Percentiles rank a stretch among this genome's conserved stretches.
These are phyloP conservation scores for Acestrorhynchus altus DNA, from an alignment of 2,797 vertebrate genomes.

Conservation along the genomic window DNA sequence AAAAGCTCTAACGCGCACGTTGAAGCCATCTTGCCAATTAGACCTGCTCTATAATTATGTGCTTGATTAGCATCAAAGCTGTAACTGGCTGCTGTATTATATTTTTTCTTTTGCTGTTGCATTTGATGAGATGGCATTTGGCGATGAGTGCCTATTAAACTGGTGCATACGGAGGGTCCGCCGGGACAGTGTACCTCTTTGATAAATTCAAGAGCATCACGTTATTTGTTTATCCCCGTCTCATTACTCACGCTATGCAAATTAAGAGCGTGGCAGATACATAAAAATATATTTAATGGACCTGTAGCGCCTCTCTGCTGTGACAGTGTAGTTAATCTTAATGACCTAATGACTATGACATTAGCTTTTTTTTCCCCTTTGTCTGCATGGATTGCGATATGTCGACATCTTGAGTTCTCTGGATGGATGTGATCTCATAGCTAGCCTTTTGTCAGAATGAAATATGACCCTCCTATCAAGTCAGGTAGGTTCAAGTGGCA, in stretches of 20 bases:
- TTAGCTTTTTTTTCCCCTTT: slow-evolving; percentile 44
- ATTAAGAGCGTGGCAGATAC: slow-evolving; percentile 40
- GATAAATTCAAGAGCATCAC: slow-evolving; percentile 40
- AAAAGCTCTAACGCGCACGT: neutral
- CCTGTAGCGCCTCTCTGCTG: slow-evolving; percentile 41
- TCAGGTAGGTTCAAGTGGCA: slow-evolving; percentile 9
- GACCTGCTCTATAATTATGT: neutral
- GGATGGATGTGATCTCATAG: slow-evolving; percentile 43
- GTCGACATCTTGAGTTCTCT: slow-evolving; percentile 33
- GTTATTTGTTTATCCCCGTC: slow-evolving; percentile 54
- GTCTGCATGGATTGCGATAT: slow-evolving; percentile 43
- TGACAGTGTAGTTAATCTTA: slow-evolving; percentile 52
- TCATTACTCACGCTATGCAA: slow-evolving; percentile 59
- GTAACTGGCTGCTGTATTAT: slow-evolving; percentile 15
- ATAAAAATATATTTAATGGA: slow-evolving; percentile 54
- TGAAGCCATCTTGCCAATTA: slow-evolving; percentile 1
- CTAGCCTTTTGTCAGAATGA: slow-evolving; percentile 21
- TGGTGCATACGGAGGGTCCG: slow-evolving; percentile 10
- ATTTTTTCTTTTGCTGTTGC: neutral
- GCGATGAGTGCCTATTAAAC: slow-evolving; percentile 38
- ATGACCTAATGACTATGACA: slow-evolving; percentile 48
- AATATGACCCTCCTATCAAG: slow-evolving; percentile 20
- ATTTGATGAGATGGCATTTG: slow-evolving; percentile 36
- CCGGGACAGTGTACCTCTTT: slow-evolving; percentile 28
- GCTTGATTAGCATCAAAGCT: slow-evolving; percentile 30